Percentiles rank a stretch among this genome's conserved stretches.
phyloP scores from a whole-genome alignment of 1,140 invertebrate genomes.

The Bombus turneri region DNA sequence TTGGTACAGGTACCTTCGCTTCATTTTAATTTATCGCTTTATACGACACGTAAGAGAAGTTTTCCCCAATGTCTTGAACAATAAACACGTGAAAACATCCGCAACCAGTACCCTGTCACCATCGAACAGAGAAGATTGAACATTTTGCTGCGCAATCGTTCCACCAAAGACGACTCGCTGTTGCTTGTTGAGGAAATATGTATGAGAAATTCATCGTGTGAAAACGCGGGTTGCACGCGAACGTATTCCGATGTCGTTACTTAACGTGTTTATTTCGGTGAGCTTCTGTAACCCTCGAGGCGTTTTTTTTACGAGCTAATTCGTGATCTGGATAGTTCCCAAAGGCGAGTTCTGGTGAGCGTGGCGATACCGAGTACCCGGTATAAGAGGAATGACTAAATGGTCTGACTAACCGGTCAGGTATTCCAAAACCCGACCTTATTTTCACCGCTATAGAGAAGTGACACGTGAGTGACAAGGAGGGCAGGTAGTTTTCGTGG shows the following conservation, averaged over 20 bases:
- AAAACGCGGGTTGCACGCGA: neutral
- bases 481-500: slow-evolving; percentile 38
- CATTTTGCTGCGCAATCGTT: neutral
- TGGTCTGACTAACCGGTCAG: slow-evolving; percentile 72
- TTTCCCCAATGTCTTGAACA: neutral
- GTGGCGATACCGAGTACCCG: slow-evolving; percentile 63
- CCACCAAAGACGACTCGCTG: neutral
- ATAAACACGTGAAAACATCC: neutral
- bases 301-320: slow-evolving; percentile 65
- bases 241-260: slow-evolving; percentile 55
- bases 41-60: no score
- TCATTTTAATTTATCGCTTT: neutral
- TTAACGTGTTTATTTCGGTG: slow-evolving; percentile 68
- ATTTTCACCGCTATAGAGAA: slow-evolving; percentile 70
- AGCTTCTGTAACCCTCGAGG: slow-evolving; percentile 57
- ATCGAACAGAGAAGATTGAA: neutral
- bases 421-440: slow-evolving; percentile 71
- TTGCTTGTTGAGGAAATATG: neutral
- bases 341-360: slow-evolving; percentile 66
- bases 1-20: no score
- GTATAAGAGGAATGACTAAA: slow-evolving; percentile 75
- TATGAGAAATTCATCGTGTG: neutral
- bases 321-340: slow-evolving; percentile 71
- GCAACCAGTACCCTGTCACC: neutral
- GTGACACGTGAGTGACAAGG: slow-evolving; percentile 57